Percentiles rank a stretch among this genome's conserved stretches.
Conservation (phyloP, 1,140 invertebrate genomes). For the Pissodes strobi region DNA sequence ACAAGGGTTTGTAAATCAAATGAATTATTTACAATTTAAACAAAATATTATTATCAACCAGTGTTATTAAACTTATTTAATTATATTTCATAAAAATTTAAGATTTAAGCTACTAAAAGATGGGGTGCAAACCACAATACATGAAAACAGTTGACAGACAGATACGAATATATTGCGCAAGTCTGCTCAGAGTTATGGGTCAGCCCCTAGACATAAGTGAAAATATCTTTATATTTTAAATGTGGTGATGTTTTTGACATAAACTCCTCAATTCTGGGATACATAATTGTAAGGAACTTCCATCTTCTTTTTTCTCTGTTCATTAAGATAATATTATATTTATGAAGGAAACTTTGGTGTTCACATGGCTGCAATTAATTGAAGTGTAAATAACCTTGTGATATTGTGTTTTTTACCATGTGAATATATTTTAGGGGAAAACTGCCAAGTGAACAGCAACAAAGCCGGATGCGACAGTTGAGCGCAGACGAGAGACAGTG, state of each 20-base stretch:
- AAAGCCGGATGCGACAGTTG: conserved; percentile 76
- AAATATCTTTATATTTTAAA: neutral
- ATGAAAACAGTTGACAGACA: too few species aligned
- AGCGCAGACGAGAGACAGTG: conserved; percentile 92
- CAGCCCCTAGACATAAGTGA: too few species aligned
- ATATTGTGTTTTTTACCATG: neutral
- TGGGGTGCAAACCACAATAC: too few species aligned
- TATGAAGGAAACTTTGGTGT: neutral
- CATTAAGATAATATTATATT: neutral
- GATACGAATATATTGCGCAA: too few species aligned
- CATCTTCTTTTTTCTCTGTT: neutral
- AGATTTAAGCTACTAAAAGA: too few species aligned
- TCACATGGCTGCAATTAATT: too few species aligned
- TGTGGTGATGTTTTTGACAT: neutral
- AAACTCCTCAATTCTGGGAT: neutral
- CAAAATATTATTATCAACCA: too few species aligned
- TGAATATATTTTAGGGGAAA: conserved; percentile 58
- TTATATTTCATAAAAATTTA: too few species aligned
- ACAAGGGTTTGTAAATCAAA: too few species aligned
- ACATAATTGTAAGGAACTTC: neutral
- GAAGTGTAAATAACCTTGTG: neutral
- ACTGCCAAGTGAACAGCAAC: conserved; percentile 73
- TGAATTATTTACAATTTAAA: too few species aligned
- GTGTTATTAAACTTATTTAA: too few species aligned
- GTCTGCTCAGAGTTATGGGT: too few species aligned